Percentiles rank a stretch among this genome's conserved stretches.
phyloP scores from a whole-genome alignment of 2,888 invertebrate species.

The Eledone cirrhosa region DNA sequence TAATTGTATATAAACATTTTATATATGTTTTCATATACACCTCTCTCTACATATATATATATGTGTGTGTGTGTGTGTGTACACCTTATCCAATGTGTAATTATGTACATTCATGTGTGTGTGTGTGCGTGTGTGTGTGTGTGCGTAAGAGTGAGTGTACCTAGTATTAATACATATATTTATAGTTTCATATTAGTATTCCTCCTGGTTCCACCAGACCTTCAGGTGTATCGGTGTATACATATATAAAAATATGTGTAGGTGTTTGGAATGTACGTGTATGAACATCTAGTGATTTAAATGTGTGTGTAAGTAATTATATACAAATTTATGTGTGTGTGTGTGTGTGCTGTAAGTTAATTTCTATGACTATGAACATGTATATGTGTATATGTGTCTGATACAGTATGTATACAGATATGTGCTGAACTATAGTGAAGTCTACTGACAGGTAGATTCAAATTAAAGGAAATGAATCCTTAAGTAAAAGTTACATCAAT shows the following conservation, averaged over 20 bases:
- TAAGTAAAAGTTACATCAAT: too few species aligned
- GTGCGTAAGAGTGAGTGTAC: neutral
- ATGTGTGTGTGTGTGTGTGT: neutral
- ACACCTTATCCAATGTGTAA: neutral
- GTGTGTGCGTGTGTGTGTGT: neutral
- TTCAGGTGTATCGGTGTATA: neutral
- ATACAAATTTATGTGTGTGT: neutral
- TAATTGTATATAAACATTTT: too few species aligned
- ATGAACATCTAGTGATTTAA: neutral
- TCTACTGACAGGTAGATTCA: too few species aligned
- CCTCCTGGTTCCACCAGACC: neutral
- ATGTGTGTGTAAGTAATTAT: too few species aligned
- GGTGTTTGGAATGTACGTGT: neutral
- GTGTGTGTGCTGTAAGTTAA: too few species aligned
- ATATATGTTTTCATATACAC: too few species aligned
- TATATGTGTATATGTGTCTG: too few species aligned
- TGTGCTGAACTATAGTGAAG: too few species aligned
- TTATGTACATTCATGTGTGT: neutral
- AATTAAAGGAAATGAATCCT: too few species aligned
- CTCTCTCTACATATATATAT: neutral
- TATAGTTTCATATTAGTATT: neutral
- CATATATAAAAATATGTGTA: neutral
- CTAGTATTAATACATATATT: neutral
- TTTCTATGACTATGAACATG: too few species aligned
- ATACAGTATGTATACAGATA: too few species aligned